A percentile compares a stretch with the other conserved stretches of the same genome.
phyloP scores from a whole-genome alignment of 2,797 vertebrate genomes.

The Ispidina picta region DNA sequence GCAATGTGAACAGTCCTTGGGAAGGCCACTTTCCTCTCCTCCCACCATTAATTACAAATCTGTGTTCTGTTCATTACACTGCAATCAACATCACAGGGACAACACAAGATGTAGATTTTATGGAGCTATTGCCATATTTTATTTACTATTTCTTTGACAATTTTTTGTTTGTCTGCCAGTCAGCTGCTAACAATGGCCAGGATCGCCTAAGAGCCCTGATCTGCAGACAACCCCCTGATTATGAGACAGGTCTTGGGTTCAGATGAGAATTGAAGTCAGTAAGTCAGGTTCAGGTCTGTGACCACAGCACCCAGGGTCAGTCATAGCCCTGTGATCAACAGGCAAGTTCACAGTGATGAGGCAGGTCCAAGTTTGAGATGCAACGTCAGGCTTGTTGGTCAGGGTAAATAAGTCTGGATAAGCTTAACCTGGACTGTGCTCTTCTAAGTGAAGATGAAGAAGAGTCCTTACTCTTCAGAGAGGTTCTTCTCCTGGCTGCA shows the following conservation, averaged over 20 bases:
- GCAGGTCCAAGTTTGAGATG: neutral
- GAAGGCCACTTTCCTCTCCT: neutral
- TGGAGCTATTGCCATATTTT: neutral
- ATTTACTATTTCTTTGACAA: neutral
- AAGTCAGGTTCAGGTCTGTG: neutral
- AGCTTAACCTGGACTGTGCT: neutral
- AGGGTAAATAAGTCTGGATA: neutral
- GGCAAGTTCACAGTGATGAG: rapidly evolving
- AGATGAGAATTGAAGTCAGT: neutral
- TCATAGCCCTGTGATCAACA: neutral
- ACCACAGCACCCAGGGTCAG: neutral
- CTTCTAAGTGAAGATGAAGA: neutral
- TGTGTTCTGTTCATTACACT: neutral
- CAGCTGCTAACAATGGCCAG: neutral
- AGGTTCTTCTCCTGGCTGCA: neutral
- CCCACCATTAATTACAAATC: neutral
- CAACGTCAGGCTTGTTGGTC: neutral
- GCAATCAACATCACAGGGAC: neutral
- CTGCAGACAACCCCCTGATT: neutral
- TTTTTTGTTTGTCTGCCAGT: neutral
- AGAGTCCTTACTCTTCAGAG: rapidly evolving
- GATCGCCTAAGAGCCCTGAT: neutral
- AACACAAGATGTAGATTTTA: neutral
- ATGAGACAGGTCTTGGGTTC: neutral
- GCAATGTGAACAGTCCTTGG: no score